phyloP scores from a whole-genome alignment of 2,888 invertebrate genomes.

The Chaitophorus viminalis region DNA sequence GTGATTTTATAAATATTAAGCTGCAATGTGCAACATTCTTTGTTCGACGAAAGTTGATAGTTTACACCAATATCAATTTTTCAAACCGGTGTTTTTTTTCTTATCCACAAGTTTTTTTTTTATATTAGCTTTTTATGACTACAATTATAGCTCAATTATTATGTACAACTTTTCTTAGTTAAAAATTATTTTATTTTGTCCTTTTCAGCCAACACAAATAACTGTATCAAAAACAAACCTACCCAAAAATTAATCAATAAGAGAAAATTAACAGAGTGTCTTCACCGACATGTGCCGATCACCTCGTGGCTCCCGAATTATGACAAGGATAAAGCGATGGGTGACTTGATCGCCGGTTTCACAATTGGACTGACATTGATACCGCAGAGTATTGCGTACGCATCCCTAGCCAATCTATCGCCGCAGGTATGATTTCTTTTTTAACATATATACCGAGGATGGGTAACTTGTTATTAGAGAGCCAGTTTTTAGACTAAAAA shows the following conservation, averaged over 20 bases:
- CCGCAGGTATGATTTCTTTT: slow-evolving; percentile 74
- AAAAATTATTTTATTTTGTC: neutral
- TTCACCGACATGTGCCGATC: slow-evolving; percentile 60
- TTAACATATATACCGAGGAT: neutral
- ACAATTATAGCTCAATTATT: too few species aligned
- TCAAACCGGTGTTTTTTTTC: neutral
- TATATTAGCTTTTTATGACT: too few species aligned
- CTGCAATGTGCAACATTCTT: neutral
- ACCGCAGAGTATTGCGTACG: slow-evolving; percentile 93
- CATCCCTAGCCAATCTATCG: slow-evolving; percentile 83
- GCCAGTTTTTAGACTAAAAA: too few species aligned
- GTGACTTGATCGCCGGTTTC: slow-evolving; percentile 88
- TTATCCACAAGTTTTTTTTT: too few species aligned
- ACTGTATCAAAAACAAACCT: slow-evolving; percentile 1
- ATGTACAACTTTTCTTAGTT: neutral
- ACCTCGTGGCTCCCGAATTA: slow-evolving; percentile 73
- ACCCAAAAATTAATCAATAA: neutral
- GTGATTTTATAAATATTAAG: neutral
- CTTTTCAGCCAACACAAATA: neutral
- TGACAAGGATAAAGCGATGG: slow-evolving; percentile 75
- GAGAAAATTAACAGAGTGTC: neutral
- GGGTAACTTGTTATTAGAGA: too few species aligned
- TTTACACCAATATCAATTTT: too few species aligned
- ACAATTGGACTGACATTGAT: slow-evolving; percentile 91
- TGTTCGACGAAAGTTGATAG: too few species aligned